Conservation (phyloP, 2,113 vertebrate species). For the Dolichallabes microphthalmus region DNA sequence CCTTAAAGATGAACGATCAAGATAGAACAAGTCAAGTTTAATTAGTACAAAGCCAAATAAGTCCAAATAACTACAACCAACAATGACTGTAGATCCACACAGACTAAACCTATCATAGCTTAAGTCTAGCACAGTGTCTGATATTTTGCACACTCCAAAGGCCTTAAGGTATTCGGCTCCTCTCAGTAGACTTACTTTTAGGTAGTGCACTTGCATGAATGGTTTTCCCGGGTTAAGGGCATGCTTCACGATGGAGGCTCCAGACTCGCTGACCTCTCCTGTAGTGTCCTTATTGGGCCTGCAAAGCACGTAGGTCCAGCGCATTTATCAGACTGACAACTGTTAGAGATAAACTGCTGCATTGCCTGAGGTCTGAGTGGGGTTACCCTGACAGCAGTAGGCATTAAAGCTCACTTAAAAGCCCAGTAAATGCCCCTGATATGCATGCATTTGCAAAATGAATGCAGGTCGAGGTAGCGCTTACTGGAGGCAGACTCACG, state of each 20-base stretch:
- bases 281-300: slow-evolving; percentile 91
- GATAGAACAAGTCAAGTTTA: background rate
- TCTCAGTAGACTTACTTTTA: slow-evolving; percentile 79
- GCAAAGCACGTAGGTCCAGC: slow-evolving; percentile 45
- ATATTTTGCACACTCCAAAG: background rate
- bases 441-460: slow-evolving; percentile 29
- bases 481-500: background rate
- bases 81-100: background rate
- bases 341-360: slow-evolving; percentile 27
- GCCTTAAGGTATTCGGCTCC: background rate
- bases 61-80: background rate
- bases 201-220: slow-evolving; percentile 97
- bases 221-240: slow-evolving; percentile 90
- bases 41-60: background rate
- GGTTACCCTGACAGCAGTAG: slow-evolving; percentile 45
- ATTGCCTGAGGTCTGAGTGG: slow-evolving; percentile 33
- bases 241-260: slow-evolving; percentile 85
- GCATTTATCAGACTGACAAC: slow-evolving; percentile 27
- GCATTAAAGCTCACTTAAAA: slow-evolving; percentile 40
- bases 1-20: slow-evolving; percentile 68
- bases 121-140: background rate
- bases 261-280: slow-evolving; percentile 81
- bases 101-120: background rate
- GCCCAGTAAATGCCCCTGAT: slow-evolving; percentile 40
- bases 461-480: background rate